Base-by-base conservation (phyloP, 2,113 vertebrate species). In the Nettapus auritus region DNA sequence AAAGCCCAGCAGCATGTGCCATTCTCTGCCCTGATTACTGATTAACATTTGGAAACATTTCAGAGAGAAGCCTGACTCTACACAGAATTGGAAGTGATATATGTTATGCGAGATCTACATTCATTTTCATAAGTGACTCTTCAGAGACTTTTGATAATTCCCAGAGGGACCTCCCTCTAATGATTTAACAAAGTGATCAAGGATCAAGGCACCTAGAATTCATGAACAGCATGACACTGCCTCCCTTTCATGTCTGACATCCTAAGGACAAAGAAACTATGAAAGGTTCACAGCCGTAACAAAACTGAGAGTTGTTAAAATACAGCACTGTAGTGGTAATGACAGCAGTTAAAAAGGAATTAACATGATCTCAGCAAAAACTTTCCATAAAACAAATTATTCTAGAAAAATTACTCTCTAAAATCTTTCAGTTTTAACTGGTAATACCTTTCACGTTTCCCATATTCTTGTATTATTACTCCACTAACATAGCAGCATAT, bases 1-100 rank as follows among this genome's bases (percentile, higher is more conserved):
- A 95, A 97, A 98, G 92, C 77, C 82, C 95, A 95, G 88, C 94
- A 97, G 93, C 95, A 85, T 94, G 96, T 95, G 85, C 93, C 96
- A 97, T 64, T 90, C 90, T 94, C 85, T 93, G 91, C 69, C 77
- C 95, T 82, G 96, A 94, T 96, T 95, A 84, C 85, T 89, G 88
- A 94, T 95, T 92, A 95, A 82, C 89, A 74, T 78, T 74, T 29
- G 1, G 81, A 95, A 94, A 87, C 64, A 89, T 95, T 95, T 96
- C 94, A 93, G 85, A 94, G 70, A 84, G 66, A 90, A 94, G 36
- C 38, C 74, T 74, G 86, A 55, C 77, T 82, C 5, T 5, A 88
- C 76, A 95, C 75, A 77, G 85, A 73, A 95, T 94, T 93, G 86
- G 78, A 94, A 92, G 79, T 83, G 94, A 96, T 94, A 20, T 64